Evolutionary conservation across 2,797 vertebrate species (phyloP).

Genomic region (Falco novaeseelandiae): DNA sequence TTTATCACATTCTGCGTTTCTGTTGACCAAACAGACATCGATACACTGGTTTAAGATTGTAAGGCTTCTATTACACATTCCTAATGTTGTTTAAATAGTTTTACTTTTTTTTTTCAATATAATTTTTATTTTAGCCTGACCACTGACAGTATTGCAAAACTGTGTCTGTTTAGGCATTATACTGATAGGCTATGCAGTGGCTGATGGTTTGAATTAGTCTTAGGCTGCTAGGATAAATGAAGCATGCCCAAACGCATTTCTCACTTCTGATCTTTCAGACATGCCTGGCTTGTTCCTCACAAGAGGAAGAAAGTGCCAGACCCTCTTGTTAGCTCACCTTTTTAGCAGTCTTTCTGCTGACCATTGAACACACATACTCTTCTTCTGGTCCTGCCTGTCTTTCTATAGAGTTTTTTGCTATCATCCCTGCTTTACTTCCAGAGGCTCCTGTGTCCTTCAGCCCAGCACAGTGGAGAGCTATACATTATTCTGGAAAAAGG

Average conservation of each 20-base stretch:
- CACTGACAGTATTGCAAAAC: neutral
- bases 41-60: neutral
- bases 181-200: neutral
- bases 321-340: neutral
- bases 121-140: neutral
- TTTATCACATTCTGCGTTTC: neutral
- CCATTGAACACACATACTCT: neutral
- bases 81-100: neutral
- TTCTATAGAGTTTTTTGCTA: neutral
- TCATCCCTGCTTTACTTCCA: neutral
- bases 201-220: slow-evolving; percentile 9
- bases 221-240: neutral
- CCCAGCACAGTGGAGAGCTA: neutral
- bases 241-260: neutral
- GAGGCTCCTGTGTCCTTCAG: neutral
- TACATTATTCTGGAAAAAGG: neutral
- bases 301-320: neutral
- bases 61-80: neutral
- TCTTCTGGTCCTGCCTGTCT: neutral
- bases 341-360: neutral
- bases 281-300: neutral
- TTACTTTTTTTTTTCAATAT: neutral
- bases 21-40: neutral
- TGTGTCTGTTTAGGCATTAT: neutral
- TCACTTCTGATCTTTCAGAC: neutral